Percentiles rank a stretch among this genome's conserved stretches.
These are phyloP conservation scores for Acanthosepion lycidas DNA, from an alignment of 2,888 invertebrate genomes.

Conservation along the genomic window DNA sequence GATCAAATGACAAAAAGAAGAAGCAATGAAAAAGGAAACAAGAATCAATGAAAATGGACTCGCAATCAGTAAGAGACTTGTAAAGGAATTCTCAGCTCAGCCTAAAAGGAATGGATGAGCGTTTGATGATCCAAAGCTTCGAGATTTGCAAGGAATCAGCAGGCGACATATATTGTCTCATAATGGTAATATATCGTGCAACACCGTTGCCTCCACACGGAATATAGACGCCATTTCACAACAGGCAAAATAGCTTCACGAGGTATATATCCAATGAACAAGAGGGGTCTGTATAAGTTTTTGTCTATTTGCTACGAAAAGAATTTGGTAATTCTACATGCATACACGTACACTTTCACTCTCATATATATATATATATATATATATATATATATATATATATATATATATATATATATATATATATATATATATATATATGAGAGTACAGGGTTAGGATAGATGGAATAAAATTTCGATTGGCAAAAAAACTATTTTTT, in stretches of 20 bases:
- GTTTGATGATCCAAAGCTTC: neutral
- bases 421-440: no score
- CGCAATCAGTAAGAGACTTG: neutral
- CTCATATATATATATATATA: no score
- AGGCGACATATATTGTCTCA: neutral
- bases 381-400: no score
- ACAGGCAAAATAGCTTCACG: neutral
- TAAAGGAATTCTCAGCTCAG: neutral
- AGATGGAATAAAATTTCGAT: no score
- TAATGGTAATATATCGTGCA: neutral
- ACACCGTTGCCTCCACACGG: neutral
- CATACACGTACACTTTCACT: no score
- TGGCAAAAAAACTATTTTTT: no score
- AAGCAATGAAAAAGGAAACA: neutral
- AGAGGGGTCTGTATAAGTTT: no score
- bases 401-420: no score
- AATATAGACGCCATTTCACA: neutral
- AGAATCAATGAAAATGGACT: neutral
- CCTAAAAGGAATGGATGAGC: neutral
- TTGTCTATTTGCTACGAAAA: no score
- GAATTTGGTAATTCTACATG: no score
- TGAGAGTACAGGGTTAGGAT: no score
- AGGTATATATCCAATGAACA: neutral
- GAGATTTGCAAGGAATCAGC: neutral
- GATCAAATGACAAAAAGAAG: neutral